phyloP scores from a whole-genome alignment of 1,140 invertebrate genomes.

The Odontomachus brunneus region DNA sequence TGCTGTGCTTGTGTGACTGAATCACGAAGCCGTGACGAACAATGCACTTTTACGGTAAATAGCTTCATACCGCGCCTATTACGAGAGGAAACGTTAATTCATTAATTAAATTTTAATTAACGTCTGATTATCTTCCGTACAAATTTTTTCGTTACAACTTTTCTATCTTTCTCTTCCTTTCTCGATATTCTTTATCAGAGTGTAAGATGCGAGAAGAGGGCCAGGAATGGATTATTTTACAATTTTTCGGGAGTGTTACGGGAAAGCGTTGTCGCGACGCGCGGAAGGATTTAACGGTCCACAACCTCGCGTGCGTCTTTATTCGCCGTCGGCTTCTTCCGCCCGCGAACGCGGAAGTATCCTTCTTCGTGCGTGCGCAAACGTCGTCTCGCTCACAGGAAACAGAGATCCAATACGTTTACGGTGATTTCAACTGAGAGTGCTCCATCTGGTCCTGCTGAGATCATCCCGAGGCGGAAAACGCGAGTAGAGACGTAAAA shows the following conservation, averaged over 20 bases:
- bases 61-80: background rate
- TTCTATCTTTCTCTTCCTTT: background rate
- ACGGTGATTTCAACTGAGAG: conserved; percentile 19
- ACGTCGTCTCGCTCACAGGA: background rate
- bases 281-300: background rate
- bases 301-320: conserved; percentile 20
- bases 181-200: background rate
- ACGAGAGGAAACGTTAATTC: background rate
- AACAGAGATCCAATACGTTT: conserved; percentile 34
- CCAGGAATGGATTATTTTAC: background rate
- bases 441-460: background rate
- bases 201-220: background rate
- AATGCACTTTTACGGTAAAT: background rate
- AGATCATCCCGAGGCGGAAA: too few species aligned
- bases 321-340: conserved; percentile 21
- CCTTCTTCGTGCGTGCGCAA: background rate
- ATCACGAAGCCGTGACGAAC: background rate
- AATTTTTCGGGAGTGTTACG: background rate
- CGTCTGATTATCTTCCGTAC: background rate
- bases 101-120: background rate
- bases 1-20: background rate
- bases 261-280: background rate
- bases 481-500: background rate
- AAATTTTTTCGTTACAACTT: too few species aligned
- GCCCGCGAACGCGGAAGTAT: conserved; percentile 2